Base-by-base conservation (phyloP, 2,888 invertebrate genomes). In the Lamellibrachia columna region DNA sequence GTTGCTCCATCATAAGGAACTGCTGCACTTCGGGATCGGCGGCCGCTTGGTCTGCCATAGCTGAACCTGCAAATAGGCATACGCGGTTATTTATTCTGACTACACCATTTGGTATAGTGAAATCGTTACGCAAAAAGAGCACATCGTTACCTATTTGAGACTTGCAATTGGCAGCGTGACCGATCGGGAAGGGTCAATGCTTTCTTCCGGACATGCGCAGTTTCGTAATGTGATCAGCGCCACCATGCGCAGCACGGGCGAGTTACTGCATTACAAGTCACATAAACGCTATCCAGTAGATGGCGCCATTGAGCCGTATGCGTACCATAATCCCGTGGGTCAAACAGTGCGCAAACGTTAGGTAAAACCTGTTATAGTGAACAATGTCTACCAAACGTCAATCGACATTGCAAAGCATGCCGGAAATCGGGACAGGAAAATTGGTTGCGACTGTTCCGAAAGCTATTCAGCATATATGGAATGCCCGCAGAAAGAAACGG, bases 1-100 rank as follows among this genome's bases (percentile, higher is more conserved):
- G 98, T 96, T 98, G 98, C 96, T 98, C 98, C 53, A 98, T 97
- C 97, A 98, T 97, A 1, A 98, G 97, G 96, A 98, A 98, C 95
- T 98, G 98, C 96, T 98, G 98, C 55, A 98, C 96, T 96, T 98
- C 92, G 97, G 92, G 75, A 91, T 94, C 94, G 28, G 9, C 55
- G 22, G 8, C n/a, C 8, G 15, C 75, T 22, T 75, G 75, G 75
- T 75, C 75, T 75, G 75, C 75, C 75, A 75, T 75, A 75, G 22
- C 22, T 11, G 75, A 75, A 75, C 75, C 75, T 60, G 22, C 4
- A 60, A 60, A 55, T 9, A 55, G 9, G 58, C 58, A 58, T 15
- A 11, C 11, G 3, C 22, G 75, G n/a, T 75, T 75, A 75, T 22
- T n/a, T 75, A 15, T 22, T 15, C 75, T 75, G 6, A 75, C n/a